Evolutionary conservation across 1,140 invertebrate genomes (phyloP).

Genomic region (Potamilus streckersoni): DNA sequence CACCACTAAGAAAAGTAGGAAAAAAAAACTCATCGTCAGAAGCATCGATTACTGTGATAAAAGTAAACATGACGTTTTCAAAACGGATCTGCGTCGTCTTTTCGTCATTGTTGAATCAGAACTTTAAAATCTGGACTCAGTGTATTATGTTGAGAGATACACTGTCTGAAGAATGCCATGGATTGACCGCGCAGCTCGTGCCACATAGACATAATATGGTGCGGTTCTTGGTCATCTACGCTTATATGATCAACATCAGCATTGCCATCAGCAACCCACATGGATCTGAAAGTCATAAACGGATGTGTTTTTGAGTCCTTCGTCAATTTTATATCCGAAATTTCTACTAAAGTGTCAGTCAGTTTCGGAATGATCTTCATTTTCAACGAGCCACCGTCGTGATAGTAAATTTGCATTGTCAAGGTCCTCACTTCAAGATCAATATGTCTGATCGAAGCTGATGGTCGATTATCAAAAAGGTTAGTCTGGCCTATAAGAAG

Average conservation of each 20-base stretch:
- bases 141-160: slow-evolving; percentile 24
- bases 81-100: too few species aligned
- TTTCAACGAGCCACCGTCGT: slow-evolving; percentile 19
- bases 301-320: slow-evolving; percentile 18
- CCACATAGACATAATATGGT: slow-evolving; percentile 34
- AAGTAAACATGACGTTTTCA: too few species aligned
- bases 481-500: slow-evolving; percentile 36
- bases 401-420: slow-evolving; percentile 23
- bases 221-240: slow-evolving; percentile 31
- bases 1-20: too few species aligned
- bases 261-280: slow-evolving; percentile 44
- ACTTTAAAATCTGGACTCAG: slow-evolving; percentile 26
- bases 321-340: slow-evolving; percentile 27
- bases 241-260: slow-evolving; percentile 43
- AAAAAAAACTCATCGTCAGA: too few species aligned
- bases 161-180: slow-evolving; percentile 37
- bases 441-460: slow-evolving; percentile 33
- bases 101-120: background rate
- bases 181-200: slow-evolving; percentile 30
- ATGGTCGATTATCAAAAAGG: slow-evolving; percentile 10
- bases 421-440: slow-evolving; percentile 20
- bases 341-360: slow-evolving; percentile 22
- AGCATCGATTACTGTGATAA: too few species aligned
- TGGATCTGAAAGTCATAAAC: slow-evolving; percentile 34
- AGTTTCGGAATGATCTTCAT: slow-evolving; percentile 27